Evolutionary conservation across 64 coral and sea anemone species (phyloP).

Genomic region (Pachyseris speciosa): DNA sequence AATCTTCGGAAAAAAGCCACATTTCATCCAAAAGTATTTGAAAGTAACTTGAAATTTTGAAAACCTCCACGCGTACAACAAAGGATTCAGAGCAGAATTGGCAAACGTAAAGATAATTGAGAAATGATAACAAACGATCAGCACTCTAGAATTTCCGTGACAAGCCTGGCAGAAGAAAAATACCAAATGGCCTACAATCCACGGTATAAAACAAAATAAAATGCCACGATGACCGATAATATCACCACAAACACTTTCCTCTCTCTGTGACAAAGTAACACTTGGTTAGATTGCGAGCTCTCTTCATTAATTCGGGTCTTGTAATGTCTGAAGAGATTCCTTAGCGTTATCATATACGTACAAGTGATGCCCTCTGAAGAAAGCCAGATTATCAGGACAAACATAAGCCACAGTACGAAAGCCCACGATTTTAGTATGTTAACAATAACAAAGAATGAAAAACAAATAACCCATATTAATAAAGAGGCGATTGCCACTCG

Average conservation of each 20-base stretch:
- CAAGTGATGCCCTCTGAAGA: background rate
- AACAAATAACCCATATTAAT: background rate
- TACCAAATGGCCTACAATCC: background rate
- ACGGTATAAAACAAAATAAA: background rate
- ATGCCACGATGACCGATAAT: background rate
- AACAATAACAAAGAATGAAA: background rate
- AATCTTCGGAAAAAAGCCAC: background rate
- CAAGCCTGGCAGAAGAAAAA: background rate
- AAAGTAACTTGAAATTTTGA: background rate
- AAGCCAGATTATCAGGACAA: background rate
- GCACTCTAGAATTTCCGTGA: background rate
- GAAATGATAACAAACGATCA: background rate
- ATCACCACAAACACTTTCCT: constrained; percentile 15
- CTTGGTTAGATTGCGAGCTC: background rate
- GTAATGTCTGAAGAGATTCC: background rate
- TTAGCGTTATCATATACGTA: background rate
- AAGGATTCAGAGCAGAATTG: background rate
- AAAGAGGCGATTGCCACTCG: background rate
- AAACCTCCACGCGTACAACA: background rate
- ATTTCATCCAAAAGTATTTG: background rate
- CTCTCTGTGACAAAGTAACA: background rate
- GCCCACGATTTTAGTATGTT: background rate
- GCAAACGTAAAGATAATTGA: background rate
- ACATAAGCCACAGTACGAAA: background rate
- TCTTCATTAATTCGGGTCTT: background rate